Percentiles rank a stretch among this genome's conserved stretches.
phyloP scores from a whole-genome alignment of 2,888 invertebrate genomes.

The Pachliopta kotzebuea region DNA sequence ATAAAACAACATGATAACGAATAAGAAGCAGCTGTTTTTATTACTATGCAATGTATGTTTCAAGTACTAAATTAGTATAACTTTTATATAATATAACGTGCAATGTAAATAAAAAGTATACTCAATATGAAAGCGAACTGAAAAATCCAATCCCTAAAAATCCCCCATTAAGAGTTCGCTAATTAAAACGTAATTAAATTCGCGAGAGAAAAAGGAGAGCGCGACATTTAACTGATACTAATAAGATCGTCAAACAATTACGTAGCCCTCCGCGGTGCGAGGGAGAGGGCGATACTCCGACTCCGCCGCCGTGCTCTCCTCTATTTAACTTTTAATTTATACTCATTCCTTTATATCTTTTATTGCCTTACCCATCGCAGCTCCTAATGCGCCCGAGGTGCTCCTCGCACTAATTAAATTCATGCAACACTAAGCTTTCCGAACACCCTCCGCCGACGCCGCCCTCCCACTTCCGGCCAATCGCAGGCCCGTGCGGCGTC shows the following conservation, averaged over 20 bases:
- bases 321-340: constrained; percentile 82
- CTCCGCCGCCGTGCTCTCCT: constrained; percentile 51
- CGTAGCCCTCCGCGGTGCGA: constrained; percentile 56
- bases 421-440: constrained; percentile 78
- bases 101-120: constrained; percentile 1
- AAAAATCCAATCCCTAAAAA: constrained; percentile 52
- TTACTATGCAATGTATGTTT: background rate
- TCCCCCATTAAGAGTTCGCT: constrained; percentile 70
- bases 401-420: constrained; percentile 80
- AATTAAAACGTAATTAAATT: constrained; percentile 80
- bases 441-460: constrained; percentile 43
- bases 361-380: constrained; percentile 80
- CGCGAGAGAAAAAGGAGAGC: constrained; percentile 75
- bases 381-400: constrained; percentile 80
- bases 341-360: constrained; percentile 82
- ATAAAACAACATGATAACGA: too few relatives aligned
- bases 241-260: constrained; percentile 81
- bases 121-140: background rate
- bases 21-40: too few relatives aligned
- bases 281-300: constrained; percentile 40
- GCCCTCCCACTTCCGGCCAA: constrained; percentile 40
- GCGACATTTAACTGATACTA: constrained; percentile 80
- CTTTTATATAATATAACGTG: background rate
- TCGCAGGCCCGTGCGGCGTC: constrained; percentile 41
- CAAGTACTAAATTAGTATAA: background rate